Base-by-base conservation (phyloP, 2,113 vertebrate species). In the Pluvianellus socialis region DNA sequence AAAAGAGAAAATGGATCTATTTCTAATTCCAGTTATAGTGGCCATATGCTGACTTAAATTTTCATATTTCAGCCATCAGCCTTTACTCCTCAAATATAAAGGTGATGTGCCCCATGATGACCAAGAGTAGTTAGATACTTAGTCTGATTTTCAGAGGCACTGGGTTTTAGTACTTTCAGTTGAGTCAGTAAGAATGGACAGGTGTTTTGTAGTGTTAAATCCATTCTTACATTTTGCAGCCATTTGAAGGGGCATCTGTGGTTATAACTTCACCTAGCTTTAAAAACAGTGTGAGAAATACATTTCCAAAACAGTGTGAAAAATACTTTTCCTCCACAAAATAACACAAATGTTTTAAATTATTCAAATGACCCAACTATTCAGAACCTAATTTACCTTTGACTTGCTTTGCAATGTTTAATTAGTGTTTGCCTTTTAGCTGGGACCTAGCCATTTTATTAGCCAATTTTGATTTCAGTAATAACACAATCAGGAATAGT, bases 21-120 rank as follows among this genome's bases (percentile, higher is more conserved):
- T 88, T 18, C 26, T 56, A 56, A 61, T 83, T 86, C 30, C 18
- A 61, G 19, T 49, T 73, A 76, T 33, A 76, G 58, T 44, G n/a
- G 13, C 28, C 26, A 33, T 42, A 63, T 12, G 6, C 4, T 56
- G 18, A 61, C 32, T 72, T 52, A 66, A 40, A 52, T 82, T 12
- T 86, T 86, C 59, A 38, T 16, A 58, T 35, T 83, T 79, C 30
- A 56, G 42, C 26, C 32, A 52, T 49, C 35, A 58, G 21, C 14
- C 5, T 87, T 86, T 49, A 77, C 11, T 47, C 32, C 13, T 53
- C 30, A 89, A 77, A 73, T 12, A n/a, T 9, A 59, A 72, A 42
- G 6, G 17, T 62, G 1, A 40, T 70, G 6, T 73, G 6, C 18
- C 13, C 12, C 24, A 63, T 1, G 1, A 44, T 5, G 7, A 7